A percentile compares a stretch with the other conserved stretches of the same genome.
Conservation (phyloP, 2,888 invertebrate species). For the Hipparchia semele region DNA sequence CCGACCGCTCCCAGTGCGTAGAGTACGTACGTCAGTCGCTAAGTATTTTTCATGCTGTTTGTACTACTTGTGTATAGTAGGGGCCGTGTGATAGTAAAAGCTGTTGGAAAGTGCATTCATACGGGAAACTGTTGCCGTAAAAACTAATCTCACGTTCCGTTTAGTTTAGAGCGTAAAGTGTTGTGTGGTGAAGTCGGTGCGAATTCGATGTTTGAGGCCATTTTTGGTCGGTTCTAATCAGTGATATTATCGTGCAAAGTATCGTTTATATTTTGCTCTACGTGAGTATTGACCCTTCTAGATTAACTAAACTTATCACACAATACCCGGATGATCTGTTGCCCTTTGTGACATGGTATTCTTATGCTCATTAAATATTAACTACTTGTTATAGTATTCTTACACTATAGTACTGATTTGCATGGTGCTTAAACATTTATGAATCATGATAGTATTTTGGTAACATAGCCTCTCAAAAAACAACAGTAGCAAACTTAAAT, state of each 20-base stretch:
- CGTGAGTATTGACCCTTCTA: conserved; percentile 48
- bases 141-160: conserved; percentile 76
- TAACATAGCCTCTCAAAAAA: no score
- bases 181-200: conserved; percentile 62
- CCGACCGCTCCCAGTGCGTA: conserved; percentile 79
- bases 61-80: conserved; percentile 76
- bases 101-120: conserved; percentile 80
- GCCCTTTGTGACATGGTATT: background rate
- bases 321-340: conserved; percentile 4
- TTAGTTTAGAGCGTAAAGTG: conserved; percentile 57
- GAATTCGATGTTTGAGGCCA: conserved; percentile 74
- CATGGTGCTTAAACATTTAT: background rate
- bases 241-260: conserved; percentile 66
- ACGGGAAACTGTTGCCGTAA: conserved; percentile 71
- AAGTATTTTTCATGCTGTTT: conserved; percentile 80
- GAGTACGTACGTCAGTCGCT: conserved; percentile 77
- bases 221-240: conserved; percentile 71
- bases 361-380: background rate
- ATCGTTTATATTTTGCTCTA: conserved; percentile 52
- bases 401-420: no score
- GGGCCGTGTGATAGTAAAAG: conserved; percentile 78
- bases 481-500: no score
- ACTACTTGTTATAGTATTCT: conserved; percentile 2
- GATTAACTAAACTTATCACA: conserved; percentile 42
- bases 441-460: no score